phyloP scores from a whole-genome alignment of 53 echinoderm and acorn worm genomes.

The Apostichopus leukothele region DNA sequence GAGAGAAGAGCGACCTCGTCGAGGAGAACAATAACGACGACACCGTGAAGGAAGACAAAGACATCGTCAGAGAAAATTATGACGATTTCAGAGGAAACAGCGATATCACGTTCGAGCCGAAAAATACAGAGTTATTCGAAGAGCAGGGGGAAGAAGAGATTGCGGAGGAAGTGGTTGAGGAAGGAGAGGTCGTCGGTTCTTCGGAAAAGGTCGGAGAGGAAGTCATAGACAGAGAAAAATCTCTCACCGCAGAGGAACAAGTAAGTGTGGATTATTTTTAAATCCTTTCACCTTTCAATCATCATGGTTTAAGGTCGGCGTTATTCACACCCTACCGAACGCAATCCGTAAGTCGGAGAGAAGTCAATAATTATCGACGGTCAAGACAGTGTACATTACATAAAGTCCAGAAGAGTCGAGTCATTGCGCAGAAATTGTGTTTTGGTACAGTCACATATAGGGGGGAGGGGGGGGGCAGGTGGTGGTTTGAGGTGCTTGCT shows the following conservation, averaged over 20 bases:
- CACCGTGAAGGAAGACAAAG: background rate
- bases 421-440: too few species aligned
- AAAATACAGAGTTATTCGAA: background rate
- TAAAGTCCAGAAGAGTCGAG: too few species aligned
- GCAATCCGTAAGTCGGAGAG: too few species aligned
- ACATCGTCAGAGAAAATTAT: background rate
- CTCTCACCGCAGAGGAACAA: background rate
- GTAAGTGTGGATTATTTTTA: background rate
- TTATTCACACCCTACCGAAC: too few species aligned
- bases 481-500: too few species aligned
- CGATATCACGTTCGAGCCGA: background rate
- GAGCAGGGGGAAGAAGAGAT: background rate
- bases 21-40: background rate
- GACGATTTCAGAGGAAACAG: background rate
- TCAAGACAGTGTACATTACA: too few species aligned
- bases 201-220: slow-evolving; percentile 4
- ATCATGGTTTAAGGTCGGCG: too few species aligned
- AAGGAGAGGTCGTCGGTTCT: background rate
- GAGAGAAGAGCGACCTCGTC: background rate
- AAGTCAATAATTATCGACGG: too few species aligned
- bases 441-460: too few species aligned
- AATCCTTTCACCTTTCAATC: too few species aligned
- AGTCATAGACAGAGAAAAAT: background rate
- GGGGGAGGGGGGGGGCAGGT: too few species aligned
- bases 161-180: background rate